These are phyloP conservation scores for Augochlorella aurata DNA, from an alignment of 2,888 invertebrate genomes.

Conservation along the genomic window DNA sequence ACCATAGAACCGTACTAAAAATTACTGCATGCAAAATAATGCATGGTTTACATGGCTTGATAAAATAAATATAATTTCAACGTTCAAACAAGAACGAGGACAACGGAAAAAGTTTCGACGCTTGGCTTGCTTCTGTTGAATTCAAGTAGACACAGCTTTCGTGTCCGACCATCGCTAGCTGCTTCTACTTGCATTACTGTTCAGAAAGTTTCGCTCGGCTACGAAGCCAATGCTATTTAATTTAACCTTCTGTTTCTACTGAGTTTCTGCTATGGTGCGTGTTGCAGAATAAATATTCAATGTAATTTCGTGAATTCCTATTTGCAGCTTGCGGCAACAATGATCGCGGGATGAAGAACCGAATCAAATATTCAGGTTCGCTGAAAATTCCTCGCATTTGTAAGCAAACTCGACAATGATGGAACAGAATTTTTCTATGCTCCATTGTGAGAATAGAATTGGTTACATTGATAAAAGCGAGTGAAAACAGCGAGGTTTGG, in stretches of 20 bases:
- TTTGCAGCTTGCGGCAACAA: background rate
- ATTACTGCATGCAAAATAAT: background rate
- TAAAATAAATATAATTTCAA: background rate
- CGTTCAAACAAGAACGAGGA: background rate
- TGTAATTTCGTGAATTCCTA: background rate
- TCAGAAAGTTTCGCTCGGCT: background rate
- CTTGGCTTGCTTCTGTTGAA: background rate
- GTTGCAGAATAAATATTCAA: slow-evolving; percentile 1
- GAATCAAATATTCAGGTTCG: background rate
- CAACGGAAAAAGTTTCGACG: background rate
- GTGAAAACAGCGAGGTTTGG: background rate
- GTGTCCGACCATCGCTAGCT: background rate
- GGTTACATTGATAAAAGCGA: background rate
- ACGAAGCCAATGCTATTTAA: background rate
- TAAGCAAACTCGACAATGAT: background rate
- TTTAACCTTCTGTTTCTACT: background rate
- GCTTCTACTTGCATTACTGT: slow-evolving; percentile 8
- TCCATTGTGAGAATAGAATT: background rate
- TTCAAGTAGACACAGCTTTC: background rate
- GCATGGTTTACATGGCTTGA: background rate
- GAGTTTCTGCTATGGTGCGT: background rate
- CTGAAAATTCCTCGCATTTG: background rate
- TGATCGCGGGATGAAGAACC: background rate
- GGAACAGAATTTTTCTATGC: background rate
- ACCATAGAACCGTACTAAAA: slow-evolving; percentile 8